phyloP scores from a whole-genome alignment of 2,888 invertebrate species.

The Spodoptera littoralis region DNA sequence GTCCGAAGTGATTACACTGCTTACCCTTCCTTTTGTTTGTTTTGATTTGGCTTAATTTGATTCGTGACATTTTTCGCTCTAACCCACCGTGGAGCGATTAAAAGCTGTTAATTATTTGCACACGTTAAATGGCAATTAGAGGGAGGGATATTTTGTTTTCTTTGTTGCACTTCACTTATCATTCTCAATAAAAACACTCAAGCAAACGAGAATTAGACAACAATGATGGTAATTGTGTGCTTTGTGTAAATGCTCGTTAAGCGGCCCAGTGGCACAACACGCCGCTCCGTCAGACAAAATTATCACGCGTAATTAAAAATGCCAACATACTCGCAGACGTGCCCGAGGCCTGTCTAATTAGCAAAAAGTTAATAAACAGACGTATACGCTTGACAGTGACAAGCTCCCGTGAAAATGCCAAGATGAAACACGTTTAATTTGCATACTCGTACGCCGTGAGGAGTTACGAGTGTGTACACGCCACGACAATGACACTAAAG shows the following conservation, averaged over 20 bases:
- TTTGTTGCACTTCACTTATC: slow-evolving; percentile 45
- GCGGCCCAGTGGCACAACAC: slow-evolving; percentile 64
- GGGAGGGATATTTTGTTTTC: slow-evolving; percentile 39
- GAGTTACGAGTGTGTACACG: slow-evolving; percentile 63
- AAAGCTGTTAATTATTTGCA: slow-evolving; percentile 57
- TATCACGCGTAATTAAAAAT: slow-evolving; percentile 87
- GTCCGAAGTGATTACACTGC: slow-evolving; percentile 86
- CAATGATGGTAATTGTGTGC: slow-evolving; percentile 66
- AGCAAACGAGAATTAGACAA: slow-evolving; percentile 70
- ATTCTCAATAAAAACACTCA: slow-evolving; percentile 74
- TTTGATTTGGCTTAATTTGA: slow-evolving; percentile 86
- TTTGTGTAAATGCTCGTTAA: slow-evolving; percentile 66
- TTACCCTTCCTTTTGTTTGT: slow-evolving; percentile 85
- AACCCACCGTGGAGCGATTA: slow-evolving; percentile 57
- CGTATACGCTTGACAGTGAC: slow-evolving; percentile 86
- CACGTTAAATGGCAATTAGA: slow-evolving; percentile 50
- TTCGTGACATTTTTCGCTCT: slow-evolving; percentile 81
- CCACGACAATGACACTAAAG: slow-evolving; percentile 45
- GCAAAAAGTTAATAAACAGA: slow-evolving; percentile 89
- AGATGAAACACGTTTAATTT: slow-evolving; percentile 88
- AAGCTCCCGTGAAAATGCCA: slow-evolving; percentile 86
- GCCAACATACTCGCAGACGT: slow-evolving; percentile 85
- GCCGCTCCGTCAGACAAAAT: slow-evolving; percentile 71
- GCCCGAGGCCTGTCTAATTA: slow-evolving; percentile 85
- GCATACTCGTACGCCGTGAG: slow-evolving; percentile 73